Base-by-base conservation (phyloP, 2,888 invertebrate genomes). In the Seira ritae region DNA sequence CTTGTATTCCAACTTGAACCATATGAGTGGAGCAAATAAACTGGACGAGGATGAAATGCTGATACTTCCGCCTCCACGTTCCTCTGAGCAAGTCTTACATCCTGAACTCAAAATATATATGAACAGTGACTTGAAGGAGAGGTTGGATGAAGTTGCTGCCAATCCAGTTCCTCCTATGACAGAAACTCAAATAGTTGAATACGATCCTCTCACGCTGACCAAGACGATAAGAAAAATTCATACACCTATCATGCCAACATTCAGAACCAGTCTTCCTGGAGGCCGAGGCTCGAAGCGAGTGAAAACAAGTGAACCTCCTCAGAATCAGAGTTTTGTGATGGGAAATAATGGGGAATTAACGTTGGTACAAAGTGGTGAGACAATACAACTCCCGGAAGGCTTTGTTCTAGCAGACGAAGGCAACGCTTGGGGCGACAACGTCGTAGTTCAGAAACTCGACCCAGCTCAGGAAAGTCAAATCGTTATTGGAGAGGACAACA, bases 271-370 rank as follows among this genome's bases (percentile, higher is more conserved):
- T 24, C 22, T 15, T 1, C 10, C 42, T 42, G 55, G 68, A 15
- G 31, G 67, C 31, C 46, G 71, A n/a, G 66, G 15, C 20, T 22
- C 71, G 0, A 79, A 79, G 17, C 15, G 72, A 17, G 12, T 67
- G 0, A 79, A 72, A 55, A 19, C 71, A 15, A 66, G 62, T 4
- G 1, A 17, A 1, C 0, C 15, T 4, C n/a, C 50, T 20, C 55
- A 55, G 55, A 79, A 72, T 72, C 37, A 65, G n/a, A 65, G 65
- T 6, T 22, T 70, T 37, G 71, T 60, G 2, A 24, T 72, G 55
- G 77, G 77, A 42, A 77, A 77, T 65, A 79, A 67, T 50, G 72
- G 72, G 3, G 78, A 79, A 19, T 19, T 79, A 15, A 79, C 78
- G 17, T n/a, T 79, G 15, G 78, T 79, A 6, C 65, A 71, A 19